Evolutionary conservation across 2,888 invertebrate genomes (phyloP), one percentile per base, ranked within the genome.

Genomic region (Nomada ruficornis): DNA sequence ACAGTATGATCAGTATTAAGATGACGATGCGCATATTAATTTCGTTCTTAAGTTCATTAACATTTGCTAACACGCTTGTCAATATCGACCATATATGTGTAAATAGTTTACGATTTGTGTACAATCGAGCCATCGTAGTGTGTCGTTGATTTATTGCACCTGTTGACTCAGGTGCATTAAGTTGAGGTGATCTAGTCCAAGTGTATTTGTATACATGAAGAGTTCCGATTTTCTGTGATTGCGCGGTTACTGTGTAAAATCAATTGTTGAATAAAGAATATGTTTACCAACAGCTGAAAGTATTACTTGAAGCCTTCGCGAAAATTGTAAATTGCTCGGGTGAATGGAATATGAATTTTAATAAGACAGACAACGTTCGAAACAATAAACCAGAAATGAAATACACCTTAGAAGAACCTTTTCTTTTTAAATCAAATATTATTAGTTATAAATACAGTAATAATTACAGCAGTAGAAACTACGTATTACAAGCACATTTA

Each of bases 181-280:
- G 50, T 59, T 83, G 76, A 71, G 79, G 75, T 79, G 86, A 84
- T 91, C 91, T 91, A 91, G 91, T 91, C 91, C 85, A 82, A 20
- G 23, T 71, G 82, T 86, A 79, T 87, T 88, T 77, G 82, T 85
- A 77, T 77, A 68, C 20, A 75, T 47, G 13, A 47, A 47, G 47
- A 74, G 69, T 80, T 82, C 44, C 44, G 36, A 59, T 36, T 44
- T 44, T 64, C 85, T 82, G 80, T 80, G 86, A 80, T 77, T 83
- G 78, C 62, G 62, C 42, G n/a, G 73, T 75, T 63, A 23, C 59
- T 68, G 72, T 71, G 23, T 68, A 50, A 71, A 52, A 67, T 44
- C 47, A 42, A n/a, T 71, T 71, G 57, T 74, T 67, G 18, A 82
- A 83, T 77, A 83, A 83, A 83, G 36, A 68, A 52, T 71, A 59